phyloP scores from a whole-genome alignment of 2,113 vertebrate species.

The Typhlomys cinereus region DNA sequence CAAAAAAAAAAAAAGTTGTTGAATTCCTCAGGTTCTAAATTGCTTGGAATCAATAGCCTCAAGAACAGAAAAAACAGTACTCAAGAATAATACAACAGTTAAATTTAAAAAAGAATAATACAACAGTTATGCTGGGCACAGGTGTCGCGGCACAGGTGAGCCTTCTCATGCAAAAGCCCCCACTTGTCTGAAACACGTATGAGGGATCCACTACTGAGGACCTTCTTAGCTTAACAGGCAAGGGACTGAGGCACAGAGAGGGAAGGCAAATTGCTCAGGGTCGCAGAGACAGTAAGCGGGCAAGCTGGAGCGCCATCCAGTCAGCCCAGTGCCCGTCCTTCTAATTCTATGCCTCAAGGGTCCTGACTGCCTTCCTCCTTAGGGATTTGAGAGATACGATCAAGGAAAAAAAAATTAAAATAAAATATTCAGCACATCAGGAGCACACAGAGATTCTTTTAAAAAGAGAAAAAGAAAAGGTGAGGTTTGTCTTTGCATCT shows the following conservation, averaged over 20 bases:
- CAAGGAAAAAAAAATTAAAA: neutral
- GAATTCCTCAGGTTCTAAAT: accelerated
- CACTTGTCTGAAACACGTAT: neutral
- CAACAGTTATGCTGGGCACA: neutral
- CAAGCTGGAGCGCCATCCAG: neutral
- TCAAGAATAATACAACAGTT: too few species aligned
- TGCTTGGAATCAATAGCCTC: neutral
- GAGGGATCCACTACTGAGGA: neutral
- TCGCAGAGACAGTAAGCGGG: too few species aligned
- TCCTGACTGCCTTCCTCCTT: neutral
- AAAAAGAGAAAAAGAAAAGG: too few species aligned
- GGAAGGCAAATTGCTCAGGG: neutral
- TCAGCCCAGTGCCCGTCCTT: neutral
- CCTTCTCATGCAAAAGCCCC: neutral
- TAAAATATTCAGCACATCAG: neutral
- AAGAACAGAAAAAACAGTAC: neutral
- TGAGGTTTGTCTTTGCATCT: neutral
- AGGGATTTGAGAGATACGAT: neutral
- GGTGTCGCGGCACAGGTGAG: accelerated
- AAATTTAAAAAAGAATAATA: too few species aligned
- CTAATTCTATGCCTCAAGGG: neutral
- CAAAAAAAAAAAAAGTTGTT: accelerated
- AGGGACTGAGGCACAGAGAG: neutral
- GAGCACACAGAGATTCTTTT: neutral
- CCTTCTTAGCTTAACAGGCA: neutral